A percentile compares a stretch with the other conserved stretches of the same genome.
These are phyloP conservation scores for Scyliorhinus canicula DNA, from an alignment of 2,797 vertebrate genomes.

Conservation along the genomic window DNA sequence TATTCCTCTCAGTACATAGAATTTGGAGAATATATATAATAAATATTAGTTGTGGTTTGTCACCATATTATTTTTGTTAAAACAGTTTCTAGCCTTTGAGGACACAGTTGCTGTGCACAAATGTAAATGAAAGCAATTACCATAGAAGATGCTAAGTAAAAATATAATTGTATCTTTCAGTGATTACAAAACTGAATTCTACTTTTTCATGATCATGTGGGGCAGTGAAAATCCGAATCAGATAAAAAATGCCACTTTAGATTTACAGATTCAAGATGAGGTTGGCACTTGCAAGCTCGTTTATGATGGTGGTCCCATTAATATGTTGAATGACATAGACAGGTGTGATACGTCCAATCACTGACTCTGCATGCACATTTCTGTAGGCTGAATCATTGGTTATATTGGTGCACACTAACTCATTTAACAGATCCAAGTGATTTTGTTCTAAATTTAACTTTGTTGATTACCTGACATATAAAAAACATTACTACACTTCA, in stretches of 20 bases:
- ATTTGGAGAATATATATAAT: background rate
- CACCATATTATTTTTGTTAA: background rate
- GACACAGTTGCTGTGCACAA: background rate
- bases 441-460: background rate
- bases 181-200: background rate
- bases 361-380: conserved; percentile 42
- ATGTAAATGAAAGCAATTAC: background rate
- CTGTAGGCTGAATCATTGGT: conserved; percentile 47
- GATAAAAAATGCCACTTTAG: background rate
- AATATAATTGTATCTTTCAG: background rate
- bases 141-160: conserved; percentile 1
- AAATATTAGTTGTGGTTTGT: background rate
- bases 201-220: background rate
- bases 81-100: background rate
- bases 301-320: background rate
- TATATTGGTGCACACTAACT: conserved; percentile 33
- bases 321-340: conserved; percentile 47
- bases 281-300: background rate
- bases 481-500: background rate
- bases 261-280: background rate
- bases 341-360: conserved; percentile 45
- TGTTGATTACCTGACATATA: background rate
- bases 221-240: background rate
- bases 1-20: background rate
- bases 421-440: conserved; percentile 7